Percentiles rank a stretch among this genome's conserved stretches.
Conservation (phyloP, 2,888 invertebrate species). For the Artemia sinica region DNA sequence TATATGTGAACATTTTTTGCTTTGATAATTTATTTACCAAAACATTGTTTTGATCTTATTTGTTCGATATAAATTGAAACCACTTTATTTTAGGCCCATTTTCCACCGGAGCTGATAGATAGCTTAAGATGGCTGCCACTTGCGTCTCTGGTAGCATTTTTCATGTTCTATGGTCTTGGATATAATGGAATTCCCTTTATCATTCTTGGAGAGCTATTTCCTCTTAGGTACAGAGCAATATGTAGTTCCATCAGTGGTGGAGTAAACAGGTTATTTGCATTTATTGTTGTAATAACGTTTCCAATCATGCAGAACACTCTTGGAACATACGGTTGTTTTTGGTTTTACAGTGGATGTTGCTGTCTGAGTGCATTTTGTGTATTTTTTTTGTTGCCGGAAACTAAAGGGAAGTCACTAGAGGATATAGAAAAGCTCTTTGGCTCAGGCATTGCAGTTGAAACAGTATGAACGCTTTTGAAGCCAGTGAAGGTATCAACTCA, state of each 20-base stretch:
- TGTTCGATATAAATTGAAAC: too few species aligned
- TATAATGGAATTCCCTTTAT: background rate
- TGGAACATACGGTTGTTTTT: conserved; percentile 7
- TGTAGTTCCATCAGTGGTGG: background rate
- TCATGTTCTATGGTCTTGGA: background rate
- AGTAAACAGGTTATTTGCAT: background rate
- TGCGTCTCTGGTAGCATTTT: background rate
- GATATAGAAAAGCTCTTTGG: background rate
- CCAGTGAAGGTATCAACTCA: too few species aligned
- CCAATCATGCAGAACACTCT: background rate
- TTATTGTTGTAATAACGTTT: conserved; percentile 1
- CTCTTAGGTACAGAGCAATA: background rate
- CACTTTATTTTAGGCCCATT: background rate
- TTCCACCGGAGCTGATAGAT: background rate
- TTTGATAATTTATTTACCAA: too few species aligned
- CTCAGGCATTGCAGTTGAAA: too few species aligned
- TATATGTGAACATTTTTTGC: too few species aligned
- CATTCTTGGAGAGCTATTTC: conserved; percentile 6
- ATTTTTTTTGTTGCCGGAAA: background rate
- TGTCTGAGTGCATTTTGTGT: background rate
- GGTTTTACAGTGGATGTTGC: background rate
- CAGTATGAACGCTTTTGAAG: too few species aligned
- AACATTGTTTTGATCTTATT: too few species aligned
- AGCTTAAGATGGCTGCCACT: background rate
- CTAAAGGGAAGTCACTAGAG: background rate